Conservation (phyloP, 2,888 invertebrate species). For the Keiferia lycopersicella region DNA sequence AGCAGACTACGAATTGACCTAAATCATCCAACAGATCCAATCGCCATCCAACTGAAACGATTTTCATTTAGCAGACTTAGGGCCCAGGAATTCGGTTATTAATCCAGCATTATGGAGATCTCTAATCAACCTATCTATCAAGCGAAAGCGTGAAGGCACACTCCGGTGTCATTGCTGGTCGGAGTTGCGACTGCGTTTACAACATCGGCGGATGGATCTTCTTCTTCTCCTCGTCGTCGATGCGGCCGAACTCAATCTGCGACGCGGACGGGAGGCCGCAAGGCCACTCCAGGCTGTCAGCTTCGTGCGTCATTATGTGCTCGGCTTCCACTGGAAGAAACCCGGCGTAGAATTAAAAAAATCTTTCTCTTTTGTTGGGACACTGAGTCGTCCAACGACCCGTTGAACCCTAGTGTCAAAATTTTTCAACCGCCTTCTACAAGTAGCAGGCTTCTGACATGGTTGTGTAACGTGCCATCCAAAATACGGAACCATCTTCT, state of each 20-base stretch:
- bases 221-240: conserved; percentile 83
- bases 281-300: conserved; percentile 85
- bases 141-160: conserved; percentile 53
- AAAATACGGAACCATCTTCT: too few relatives aligned
- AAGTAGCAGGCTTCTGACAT: too few relatives aligned
- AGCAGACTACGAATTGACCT: too few relatives aligned
- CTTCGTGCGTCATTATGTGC: conserved; percentile 88
- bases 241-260: conserved; percentile 84
- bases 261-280: conserved; percentile 88
- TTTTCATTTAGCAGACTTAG: not conserved
- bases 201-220: conserved; percentile 83
- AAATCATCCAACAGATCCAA: too few relatives aligned
- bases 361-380: too few relatives aligned
- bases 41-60: too few relatives aligned
- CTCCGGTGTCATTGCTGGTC: conserved; percentile 30
- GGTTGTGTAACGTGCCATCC: too few relatives aligned
- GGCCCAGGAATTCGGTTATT: not conserved
- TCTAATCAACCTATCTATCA: conserved; percentile 28
- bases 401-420: too few relatives aligned
- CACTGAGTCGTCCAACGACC: too few relatives aligned
- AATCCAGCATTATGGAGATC: not conserved
- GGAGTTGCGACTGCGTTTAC: not conserved
- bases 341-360: not conserved
- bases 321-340: conserved; percentile 85
- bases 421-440: too few relatives aligned